phyloP scores from a whole-genome alignment of 2,113 vertebrate genomes.

The Cariama cristata region DNA sequence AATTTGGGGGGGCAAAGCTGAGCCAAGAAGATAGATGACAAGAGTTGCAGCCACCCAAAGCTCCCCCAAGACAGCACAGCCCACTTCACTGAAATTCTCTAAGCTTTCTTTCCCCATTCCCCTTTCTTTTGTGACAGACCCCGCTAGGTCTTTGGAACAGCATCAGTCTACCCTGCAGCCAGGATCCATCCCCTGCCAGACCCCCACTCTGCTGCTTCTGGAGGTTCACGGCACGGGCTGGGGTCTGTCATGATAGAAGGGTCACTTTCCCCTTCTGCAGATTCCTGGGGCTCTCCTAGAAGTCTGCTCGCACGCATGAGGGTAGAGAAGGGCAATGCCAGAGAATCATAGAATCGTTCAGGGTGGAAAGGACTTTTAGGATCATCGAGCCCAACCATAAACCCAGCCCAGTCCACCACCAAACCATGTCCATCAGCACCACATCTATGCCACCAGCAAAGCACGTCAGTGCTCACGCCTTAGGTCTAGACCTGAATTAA shows the following conservation, averaged over 20 bases:
- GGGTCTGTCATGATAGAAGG: not conserved
- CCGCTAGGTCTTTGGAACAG: not conserved
- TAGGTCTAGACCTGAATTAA: not conserved
- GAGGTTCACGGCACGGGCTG: not conserved
- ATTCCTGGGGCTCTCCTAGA: not conserved
- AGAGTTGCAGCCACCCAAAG: not conserved
- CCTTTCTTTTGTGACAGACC: not conserved
- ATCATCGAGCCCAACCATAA: too few species aligned
- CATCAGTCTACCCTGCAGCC: not conserved
- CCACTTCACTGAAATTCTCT: not conserved
- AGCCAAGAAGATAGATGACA: not conserved
- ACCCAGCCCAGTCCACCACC: too few species aligned
- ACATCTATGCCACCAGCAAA: too few species aligned
- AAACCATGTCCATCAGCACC: too few species aligned
- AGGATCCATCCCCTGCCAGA: not conserved
- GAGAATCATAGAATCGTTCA: too few species aligned
- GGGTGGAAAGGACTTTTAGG: too few species aligned
- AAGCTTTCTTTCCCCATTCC: not conserved
- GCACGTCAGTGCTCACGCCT: accelerated
- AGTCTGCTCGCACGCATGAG: not conserved
- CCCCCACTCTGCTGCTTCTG: not conserved
- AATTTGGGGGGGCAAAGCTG: not conserved
- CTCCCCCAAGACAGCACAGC: not conserved
- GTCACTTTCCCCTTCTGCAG: not conserved
- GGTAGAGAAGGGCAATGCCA: not conserved